Evolutionary conservation across 1,140 invertebrate species (phyloP), one percentile per base, ranked within the genome.

Genomic region (Lethrus apterus): DNA sequence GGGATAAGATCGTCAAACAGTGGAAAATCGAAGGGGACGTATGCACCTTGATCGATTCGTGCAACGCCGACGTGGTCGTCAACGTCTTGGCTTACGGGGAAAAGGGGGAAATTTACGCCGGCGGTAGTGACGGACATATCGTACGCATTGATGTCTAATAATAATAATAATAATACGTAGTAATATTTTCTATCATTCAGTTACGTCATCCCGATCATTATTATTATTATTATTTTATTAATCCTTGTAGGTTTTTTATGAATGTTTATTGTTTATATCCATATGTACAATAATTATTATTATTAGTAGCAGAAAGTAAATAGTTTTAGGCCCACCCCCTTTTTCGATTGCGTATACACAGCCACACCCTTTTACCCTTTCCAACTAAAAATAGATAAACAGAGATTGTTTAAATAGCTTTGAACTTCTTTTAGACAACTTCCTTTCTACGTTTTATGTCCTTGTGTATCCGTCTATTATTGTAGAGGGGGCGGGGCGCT

Each of bases 1-100:
- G 67, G 64, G 69, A 71, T 50, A 68, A 68, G 47, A 49, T 59
- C 8, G 31, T 72, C 2, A 71, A 68, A 55, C 58, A 63, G 30
- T 72, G 69, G 69, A 63, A 60, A 29, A 51, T 71, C 7, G 54
- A 51, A 14, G 47, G 55, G 35, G 55, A 55, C 45, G 48, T 54
- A 20, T 35, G 38, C 23, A 56, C 58, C 31, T 29, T 51, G 3
- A 42, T 51, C n/a, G 44, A 57, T 32, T 26, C 45, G 23, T 41
- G 58, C 15, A 57, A 63, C 31, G 43, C 65, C 1, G 67, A 60
- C 14, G 34, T 63, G 8, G 64, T 64, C 33, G 60, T 71, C 13
- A 70, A 70, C 44, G 52, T 57, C 4, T 54, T 72, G 1, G 57
- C 60, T 8, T 21, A 60, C 9, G 67, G 64, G 10, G 52, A 55